Evolutionary conservation across 2,888 invertebrate species (phyloP), one percentile per base, ranked within the genome.

Genomic region (Biston betularia): DNA sequence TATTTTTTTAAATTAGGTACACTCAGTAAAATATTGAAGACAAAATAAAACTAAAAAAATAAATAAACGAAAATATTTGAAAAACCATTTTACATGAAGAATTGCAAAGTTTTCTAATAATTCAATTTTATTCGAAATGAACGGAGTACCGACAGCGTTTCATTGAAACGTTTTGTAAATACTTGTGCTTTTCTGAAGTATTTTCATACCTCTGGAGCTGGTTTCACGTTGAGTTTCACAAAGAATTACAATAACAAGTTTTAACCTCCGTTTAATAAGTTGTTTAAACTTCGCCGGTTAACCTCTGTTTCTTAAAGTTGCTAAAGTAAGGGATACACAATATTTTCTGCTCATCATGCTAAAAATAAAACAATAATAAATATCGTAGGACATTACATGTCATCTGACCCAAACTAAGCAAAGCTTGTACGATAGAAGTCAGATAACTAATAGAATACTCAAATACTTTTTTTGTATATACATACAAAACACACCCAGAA

Each of bases 221-320:
- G 69, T 65, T 62, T 70, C 69, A 50, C 46, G 65, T 62, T 44
- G 33, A 74, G 72, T 73, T 76, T 69, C 59, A 63, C 69, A 76
- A 76, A 75, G 75, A 75, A 77, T 73, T 75, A 75, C 68, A 72
- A 73, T 72, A 72, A 70, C 57, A 75, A 76, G 72, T 75, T 77
- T 71, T 71, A 75, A 75, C 73, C 74, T 74, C 65, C 63, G 67
- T 75, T 73, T 79, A 74, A 74, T 77, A 67, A 74, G 65, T 71
- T 74, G 66, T 59, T 65, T 60, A 64, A 74, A 67, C 66, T 72
- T 70, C n/a, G 15, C 33, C 38, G 58, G 58, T 63, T 61, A 63
- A 65, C 66, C 69, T 52, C 35, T 56, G 64, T 58, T 50, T 52
- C 44, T n/a, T 33, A 24, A 40, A 24, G 40, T 46, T 7, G 15